phyloP scores from a whole-genome alignment of 23 tunicate genomes.

The Phallusia fumigata region DNA sequence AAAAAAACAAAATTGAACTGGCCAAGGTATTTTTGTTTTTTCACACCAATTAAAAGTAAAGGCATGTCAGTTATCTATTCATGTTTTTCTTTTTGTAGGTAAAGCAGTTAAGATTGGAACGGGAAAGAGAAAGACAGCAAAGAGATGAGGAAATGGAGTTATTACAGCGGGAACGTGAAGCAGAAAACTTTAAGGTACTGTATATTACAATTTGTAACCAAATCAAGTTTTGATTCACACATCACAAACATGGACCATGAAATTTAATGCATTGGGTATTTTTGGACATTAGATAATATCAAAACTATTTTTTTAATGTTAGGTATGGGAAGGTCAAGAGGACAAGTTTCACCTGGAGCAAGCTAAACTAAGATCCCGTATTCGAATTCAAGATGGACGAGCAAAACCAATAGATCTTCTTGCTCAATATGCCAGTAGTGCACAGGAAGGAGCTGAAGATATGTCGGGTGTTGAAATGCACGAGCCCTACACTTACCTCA shows the following conservation, averaged over 20 bases:
- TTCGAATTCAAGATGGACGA: constrained; percentile 97
- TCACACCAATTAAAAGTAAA: background rate
- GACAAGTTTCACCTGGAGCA: constrained; percentile 97
- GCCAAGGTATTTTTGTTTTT: constrained; percentile 52
- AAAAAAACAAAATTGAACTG: constrained; percentile 74
- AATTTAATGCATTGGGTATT: too few relatives aligned
- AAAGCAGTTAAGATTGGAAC: constrained; percentile 76
- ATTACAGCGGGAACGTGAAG: constrained; percentile 84
- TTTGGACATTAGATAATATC: too few relatives aligned
- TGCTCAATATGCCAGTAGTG: constrained; percentile 90
- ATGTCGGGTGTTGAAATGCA: constrained; percentile 95
- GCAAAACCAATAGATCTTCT: constrained; percentile 96
- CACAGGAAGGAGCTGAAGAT: constrained; percentile 85
- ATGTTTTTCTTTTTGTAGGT: constrained; percentile 25
- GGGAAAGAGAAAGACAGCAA: constrained; percentile 82
- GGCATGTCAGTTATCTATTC: background rate
- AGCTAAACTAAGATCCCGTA: constrained; percentile 87
- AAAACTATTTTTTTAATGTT: background rate
- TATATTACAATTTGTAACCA: too few relatives aligned
- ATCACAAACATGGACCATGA: too few relatives aligned
- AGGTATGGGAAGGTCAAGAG: constrained; percentile 98
- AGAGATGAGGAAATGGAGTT: constrained; percentile 90
- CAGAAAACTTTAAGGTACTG: constrained; percentile 83
- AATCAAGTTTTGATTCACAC: too few relatives aligned
- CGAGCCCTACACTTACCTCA: constrained; percentile 96